Percentiles rank a stretch among this genome's conserved stretches.
phyloP scores from a whole-genome alignment of 1,140 invertebrate genomes.

The Cydia fagiglandana region DNA sequence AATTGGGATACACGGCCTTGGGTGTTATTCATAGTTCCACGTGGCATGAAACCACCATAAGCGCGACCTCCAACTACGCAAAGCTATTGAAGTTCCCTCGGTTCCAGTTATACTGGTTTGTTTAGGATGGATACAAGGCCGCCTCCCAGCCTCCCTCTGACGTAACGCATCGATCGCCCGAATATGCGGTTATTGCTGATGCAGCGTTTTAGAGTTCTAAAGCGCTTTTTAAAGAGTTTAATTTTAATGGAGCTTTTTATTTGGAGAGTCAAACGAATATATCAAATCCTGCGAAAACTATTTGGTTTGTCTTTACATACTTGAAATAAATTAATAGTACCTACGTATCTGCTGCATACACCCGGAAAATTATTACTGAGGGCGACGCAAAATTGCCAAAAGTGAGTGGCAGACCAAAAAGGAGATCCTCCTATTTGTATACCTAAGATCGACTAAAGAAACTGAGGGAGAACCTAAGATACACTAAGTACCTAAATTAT shows the following conservation, averaged over 20 bases:
- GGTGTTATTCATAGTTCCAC: slow-evolving; percentile 14
- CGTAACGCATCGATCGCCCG: slow-evolving; percentile 70
- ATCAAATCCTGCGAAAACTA: too few relatives aligned
- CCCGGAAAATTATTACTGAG: too few relatives aligned
- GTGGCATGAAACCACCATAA: slow-evolving; percentile 19
- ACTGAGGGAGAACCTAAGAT: too few relatives aligned
- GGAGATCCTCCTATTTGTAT: too few relatives aligned
- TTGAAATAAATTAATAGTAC: too few relatives aligned
- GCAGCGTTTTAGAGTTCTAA: slow-evolving; percentile 27
- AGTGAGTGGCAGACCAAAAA: too few relatives aligned
- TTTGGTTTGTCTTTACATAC: too few relatives aligned
- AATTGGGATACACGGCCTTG: slow-evolving; percentile 12
- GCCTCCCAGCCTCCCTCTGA: slow-evolving; percentile 62
- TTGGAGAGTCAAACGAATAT: not conserved
- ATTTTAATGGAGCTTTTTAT: not conserved
- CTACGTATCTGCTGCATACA: too few relatives aligned
- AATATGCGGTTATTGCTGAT: slow-evolving; percentile 46
- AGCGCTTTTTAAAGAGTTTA: slow-evolving; percentile 20
- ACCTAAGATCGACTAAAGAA: too few relatives aligned
- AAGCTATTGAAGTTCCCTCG: not conserved
- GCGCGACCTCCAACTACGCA: not conserved
- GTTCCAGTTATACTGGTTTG: not conserved
- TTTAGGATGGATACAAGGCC: slow-evolving; percentile 10
- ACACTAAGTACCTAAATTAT: too few relatives aligned
- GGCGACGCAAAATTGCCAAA: too few relatives aligned